A percentile compares a stretch with the other conserved stretches of the same genome.
Conservation (phyloP, 2,888 invertebrate species). For the Troides helena region DNA sequence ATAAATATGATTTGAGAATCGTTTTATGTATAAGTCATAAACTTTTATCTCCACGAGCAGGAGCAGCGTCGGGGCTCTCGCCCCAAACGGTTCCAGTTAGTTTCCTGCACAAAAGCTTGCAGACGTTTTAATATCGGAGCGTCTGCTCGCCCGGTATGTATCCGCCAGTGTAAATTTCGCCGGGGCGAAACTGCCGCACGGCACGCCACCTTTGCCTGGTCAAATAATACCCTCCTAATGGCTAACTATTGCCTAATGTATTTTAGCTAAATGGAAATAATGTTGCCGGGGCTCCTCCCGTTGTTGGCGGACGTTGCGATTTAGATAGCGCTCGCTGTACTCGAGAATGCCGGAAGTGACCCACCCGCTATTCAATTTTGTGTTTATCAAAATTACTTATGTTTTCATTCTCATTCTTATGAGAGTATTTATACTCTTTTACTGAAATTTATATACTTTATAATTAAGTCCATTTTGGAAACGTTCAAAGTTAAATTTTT, state of each 20-base stretch:
- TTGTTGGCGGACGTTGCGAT: conserved; percentile 60
- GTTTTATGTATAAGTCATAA: conserved; percentile 79
- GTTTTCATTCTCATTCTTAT: conserved; percentile 27
- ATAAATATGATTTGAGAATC: conserved; percentile 80
- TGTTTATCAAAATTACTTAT: conserved; percentile 57
- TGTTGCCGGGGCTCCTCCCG: conserved; percentile 53
- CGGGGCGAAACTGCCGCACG: conserved; percentile 61
- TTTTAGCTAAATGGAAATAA: conserved; percentile 68
- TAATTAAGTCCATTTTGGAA: too few relatives aligned
- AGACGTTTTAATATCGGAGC: conserved; percentile 75
- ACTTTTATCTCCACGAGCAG: conserved; percentile 71
- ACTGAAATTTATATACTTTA: too few relatives aligned
- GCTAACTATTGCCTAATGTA: conserved; percentile 77
- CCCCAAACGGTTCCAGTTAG: conserved; percentile 67
- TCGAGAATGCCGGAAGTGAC: conserved; percentile 49
- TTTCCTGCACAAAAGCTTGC: conserved; percentile 71
- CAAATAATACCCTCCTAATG: conserved; percentile 75
- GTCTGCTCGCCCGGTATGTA: conserved; percentile 59
- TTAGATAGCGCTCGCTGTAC: conserved; percentile 61
- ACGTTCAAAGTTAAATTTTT: too few relatives aligned
- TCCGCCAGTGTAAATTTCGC: conserved; percentile 71
- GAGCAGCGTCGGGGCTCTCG: conserved; percentile 54
- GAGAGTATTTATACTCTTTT: conserved; percentile 5
- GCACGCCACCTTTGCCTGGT: conserved; percentile 75
- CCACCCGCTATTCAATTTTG: conserved; percentile 55